A percentile compares a stretch with the other conserved stretches of the same genome.
These are phyloP conservation scores for Aulostomus chinensis DNA, from an alignment of 2,797 vertebrate species.

Conservation along the genomic window DNA sequence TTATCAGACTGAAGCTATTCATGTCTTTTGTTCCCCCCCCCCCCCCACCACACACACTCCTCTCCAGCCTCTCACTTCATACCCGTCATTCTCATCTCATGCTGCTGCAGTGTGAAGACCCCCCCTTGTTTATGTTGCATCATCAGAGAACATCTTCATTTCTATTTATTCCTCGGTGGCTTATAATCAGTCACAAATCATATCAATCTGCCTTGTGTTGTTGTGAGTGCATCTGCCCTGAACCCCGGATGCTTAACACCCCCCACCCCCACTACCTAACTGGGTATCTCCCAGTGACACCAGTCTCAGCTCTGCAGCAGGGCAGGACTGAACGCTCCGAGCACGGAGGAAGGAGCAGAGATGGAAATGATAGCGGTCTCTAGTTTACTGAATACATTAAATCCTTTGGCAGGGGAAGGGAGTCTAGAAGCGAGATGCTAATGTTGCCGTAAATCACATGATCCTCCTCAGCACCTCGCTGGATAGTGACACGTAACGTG, in stretches of 20 bases:
- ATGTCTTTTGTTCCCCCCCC: conserved; percentile 15
- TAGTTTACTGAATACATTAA: conserved; percentile 39
- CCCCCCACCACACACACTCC: conserved; percentile 11
- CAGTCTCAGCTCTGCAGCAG: conserved; percentile 49
- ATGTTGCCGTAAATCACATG: conserved; percentile 33
- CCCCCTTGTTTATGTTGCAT: conserved; percentile 34
- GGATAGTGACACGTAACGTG: conserved; percentile 8
- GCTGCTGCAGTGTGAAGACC: conserved; percentile 56
- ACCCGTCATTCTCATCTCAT: conserved; percentile 24
- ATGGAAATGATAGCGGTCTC: conserved; percentile 8
- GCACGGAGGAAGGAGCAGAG: conserved; percentile 25
- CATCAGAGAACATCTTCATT: conserved; percentile 26
- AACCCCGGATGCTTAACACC: conserved; percentile 13
- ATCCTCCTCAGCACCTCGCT: conserved; percentile 13
- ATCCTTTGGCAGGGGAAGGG: conserved; percentile 40
- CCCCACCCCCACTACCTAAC: conserved; percentile 24
- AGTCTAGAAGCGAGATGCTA: conserved; percentile 23
- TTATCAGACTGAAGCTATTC: conserved; percentile 10
- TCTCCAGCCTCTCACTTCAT: conserved; percentile 13
- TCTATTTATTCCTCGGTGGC: conserved; percentile 1
- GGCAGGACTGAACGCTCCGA: conserved; percentile 40
- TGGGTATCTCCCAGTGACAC: conserved; percentile 22
- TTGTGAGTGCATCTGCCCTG: background rate
- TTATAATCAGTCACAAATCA: conserved; percentile 23
- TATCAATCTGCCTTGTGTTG: conserved; percentile 11